These are phyloP conservation scores for Xanthia icteritia DNA, from an alignment of 2,888 invertebrate genomes.

Conservation along the genomic window DNA sequence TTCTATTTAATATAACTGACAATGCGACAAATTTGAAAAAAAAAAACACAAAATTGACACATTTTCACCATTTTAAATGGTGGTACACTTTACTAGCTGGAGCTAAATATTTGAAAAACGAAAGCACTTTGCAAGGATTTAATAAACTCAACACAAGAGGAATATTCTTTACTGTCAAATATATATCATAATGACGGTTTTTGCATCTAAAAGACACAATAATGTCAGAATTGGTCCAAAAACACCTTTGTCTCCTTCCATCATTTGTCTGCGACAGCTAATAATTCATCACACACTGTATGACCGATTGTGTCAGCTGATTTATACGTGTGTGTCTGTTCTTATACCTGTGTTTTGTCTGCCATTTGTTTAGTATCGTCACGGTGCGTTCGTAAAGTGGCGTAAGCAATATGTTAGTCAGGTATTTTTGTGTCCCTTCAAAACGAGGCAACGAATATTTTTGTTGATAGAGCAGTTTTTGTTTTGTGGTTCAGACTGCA, in stretches of 20 bases:
- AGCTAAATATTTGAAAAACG: not conserved
- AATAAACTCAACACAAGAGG: not conserved
- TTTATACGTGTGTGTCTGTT: constrained; percentile 42
- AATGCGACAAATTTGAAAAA: not conserved
- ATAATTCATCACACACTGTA: constrained; percentile 41
- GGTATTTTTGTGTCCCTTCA: constrained; percentile 26
- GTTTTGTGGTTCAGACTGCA: not conserved
- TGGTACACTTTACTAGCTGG: not conserved
- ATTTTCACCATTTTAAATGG: not conserved
- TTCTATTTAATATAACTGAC: not conserved
- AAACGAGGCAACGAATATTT: not conserved
- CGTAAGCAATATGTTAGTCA: constrained; percentile 28
- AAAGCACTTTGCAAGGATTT: not conserved
- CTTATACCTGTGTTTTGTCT: constrained; percentile 34
- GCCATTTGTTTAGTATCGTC: constrained; percentile 56
- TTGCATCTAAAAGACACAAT: constrained; percentile 24
- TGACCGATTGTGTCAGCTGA: constrained; percentile 40
- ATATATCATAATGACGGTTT: constrained; percentile 18
- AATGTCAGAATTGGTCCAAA: constrained; percentile 34
- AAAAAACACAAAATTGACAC: not conserved
- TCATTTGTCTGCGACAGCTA: constrained; percentile 23
- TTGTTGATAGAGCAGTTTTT: constrained; percentile 1
- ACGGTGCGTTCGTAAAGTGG: constrained; percentile 39
- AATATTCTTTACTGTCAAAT: constrained; percentile 5
- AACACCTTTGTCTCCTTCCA: constrained; percentile 31